These are phyloP conservation scores for Neocrepidodera transversa DNA, from an alignment of 2,888 invertebrate genomes.

Conservation along the genomic window DNA sequence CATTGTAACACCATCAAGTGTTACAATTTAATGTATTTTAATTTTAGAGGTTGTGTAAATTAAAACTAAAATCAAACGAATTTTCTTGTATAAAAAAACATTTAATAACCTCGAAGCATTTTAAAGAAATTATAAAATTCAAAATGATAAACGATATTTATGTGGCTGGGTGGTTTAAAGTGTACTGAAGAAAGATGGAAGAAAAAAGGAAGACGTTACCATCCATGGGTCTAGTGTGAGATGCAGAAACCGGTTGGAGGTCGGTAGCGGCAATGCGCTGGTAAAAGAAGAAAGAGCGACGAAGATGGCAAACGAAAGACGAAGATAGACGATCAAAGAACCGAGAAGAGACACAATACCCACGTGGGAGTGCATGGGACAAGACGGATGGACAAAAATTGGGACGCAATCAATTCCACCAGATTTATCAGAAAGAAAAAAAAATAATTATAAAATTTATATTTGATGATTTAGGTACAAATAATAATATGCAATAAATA, in stretches of 20 bases:
- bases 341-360: conserved; percentile 34
- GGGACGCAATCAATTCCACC: conserved; percentile 2
- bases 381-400: conserved; percentile 10
- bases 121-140: too few species aligned
- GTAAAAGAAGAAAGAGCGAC: conserved; percentile 25
- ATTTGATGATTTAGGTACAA: too few species aligned
- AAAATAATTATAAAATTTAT: too few species aligned
- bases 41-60: too few species aligned
- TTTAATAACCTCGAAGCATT: too few species aligned
- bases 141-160: too few species aligned
- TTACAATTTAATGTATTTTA: too few species aligned
- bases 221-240: conserved; percentile 2
- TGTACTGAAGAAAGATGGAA: neutral
- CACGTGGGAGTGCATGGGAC: conserved; percentile 41
- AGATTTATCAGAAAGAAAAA: neutral
- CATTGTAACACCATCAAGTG: too few species aligned
- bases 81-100: too few species aligned
- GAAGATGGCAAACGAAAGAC: conserved; percentile 10
- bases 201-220: neutral
- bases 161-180: neutral
- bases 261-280: conserved; percentile 49
- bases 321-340: too few species aligned
- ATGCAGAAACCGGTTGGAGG: conserved; percentile 51
- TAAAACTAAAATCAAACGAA: too few species aligned
- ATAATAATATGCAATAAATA: too few species aligned